Conservation (phyloP, 92 coral and sea anemone species). For the Scolanthus callimorphus region DNA sequence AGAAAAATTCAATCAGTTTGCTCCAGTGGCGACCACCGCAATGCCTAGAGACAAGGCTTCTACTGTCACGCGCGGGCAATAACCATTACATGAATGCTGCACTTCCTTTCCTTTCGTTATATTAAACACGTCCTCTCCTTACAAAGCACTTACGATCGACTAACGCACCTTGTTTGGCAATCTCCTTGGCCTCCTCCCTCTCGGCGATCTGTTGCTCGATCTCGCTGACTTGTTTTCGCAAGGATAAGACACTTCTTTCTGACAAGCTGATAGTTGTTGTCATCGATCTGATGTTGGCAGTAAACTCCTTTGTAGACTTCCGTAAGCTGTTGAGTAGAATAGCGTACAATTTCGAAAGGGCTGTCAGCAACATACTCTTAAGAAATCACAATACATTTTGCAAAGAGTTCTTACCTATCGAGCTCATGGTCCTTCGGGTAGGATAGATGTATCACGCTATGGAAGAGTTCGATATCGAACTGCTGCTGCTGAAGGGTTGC, state of each 20-base stretch:
- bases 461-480: slow-evolving; percentile 25
- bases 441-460: slow-evolving; percentile 36
- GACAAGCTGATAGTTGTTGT: slow-evolving; percentile 44
- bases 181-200: slow-evolving; percentile 76
- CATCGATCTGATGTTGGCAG: slow-evolving; percentile 38
- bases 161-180: slow-evolving; percentile 81
- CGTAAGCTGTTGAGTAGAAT: slow-evolving; percentile 17
- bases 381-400: too few species aligned
- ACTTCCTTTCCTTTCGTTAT: too few species aligned
- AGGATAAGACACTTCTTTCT: slow-evolving; percentile 46
- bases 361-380: too few species aligned
- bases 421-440: slow-evolving; percentile 19
- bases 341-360: too few species aligned
- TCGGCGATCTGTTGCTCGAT: slow-evolving; percentile 80
- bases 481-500: slow-evolving; percentile 16
- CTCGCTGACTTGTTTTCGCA: slow-evolving; percentile 68
- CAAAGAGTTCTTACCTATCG: too few species aligned
- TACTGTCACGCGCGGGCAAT: too few species aligned
- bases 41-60: too few species aligned
- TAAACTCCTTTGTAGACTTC: slow-evolving; percentile 18
- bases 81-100: too few species aligned
- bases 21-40: background rate
- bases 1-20: background rate
- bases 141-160: too few species aligned
- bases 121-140: too few species aligned